Evolutionary conservation across 2,888 invertebrate genomes (phyloP).

Genomic region (Eremobia ochroleuca): DNA sequence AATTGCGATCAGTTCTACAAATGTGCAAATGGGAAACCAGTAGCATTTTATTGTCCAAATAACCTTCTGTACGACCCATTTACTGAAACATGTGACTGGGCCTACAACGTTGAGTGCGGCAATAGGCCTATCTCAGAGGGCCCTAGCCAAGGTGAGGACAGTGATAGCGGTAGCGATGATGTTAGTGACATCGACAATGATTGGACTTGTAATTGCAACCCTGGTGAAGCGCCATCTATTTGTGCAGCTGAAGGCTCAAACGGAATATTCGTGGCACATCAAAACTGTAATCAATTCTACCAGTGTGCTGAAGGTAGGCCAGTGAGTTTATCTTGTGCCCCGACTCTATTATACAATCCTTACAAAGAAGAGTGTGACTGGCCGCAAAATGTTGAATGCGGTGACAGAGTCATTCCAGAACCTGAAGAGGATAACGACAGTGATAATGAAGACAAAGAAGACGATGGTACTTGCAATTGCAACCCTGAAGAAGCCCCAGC

Average conservation of each 20-base stretch:
- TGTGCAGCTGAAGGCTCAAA: slow-evolving; percentile 70
- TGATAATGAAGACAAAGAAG: slow-evolving; percentile 25
- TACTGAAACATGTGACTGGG: slow-evolving; percentile 71
- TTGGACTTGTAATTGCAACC: slow-evolving; percentile 67
- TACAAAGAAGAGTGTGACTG: slow-evolving; percentile 67
- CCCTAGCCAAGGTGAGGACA: slow-evolving; percentile 41
- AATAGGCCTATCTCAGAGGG: slow-evolving; percentile 62
- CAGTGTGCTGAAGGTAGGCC: slow-evolving; percentile 66
- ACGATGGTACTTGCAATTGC: slow-evolving; percentile 61
- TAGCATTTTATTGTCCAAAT: slow-evolving; percentile 62
- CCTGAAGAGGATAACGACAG: slow-evolving; percentile 37
- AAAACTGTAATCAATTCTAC: slow-evolving; percentile 72
- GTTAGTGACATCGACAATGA: slow-evolving; percentile 31
- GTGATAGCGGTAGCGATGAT: slow-evolving; percentile 33
- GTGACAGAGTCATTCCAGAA: slow-evolving; percentile 59
- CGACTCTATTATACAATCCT: slow-evolving; percentile 68
- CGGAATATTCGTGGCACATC: slow-evolving; percentile 65
- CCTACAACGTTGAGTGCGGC: slow-evolving; percentile 70
- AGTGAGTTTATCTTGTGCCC: slow-evolving; percentile 60
- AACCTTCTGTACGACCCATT: slow-evolving; percentile 68
- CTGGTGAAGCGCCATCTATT: slow-evolving; percentile 70
- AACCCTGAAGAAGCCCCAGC: slow-evolving; percentile 69
- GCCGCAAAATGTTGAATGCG: slow-evolving; percentile 67
- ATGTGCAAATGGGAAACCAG: slow-evolving; percentile 68
- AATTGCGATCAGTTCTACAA: slow-evolving; percentile 73